Evolutionary conservation across 2,797 vertebrate genomes (phyloP).

Genomic region (Aplochiton taeniatus): DNA sequence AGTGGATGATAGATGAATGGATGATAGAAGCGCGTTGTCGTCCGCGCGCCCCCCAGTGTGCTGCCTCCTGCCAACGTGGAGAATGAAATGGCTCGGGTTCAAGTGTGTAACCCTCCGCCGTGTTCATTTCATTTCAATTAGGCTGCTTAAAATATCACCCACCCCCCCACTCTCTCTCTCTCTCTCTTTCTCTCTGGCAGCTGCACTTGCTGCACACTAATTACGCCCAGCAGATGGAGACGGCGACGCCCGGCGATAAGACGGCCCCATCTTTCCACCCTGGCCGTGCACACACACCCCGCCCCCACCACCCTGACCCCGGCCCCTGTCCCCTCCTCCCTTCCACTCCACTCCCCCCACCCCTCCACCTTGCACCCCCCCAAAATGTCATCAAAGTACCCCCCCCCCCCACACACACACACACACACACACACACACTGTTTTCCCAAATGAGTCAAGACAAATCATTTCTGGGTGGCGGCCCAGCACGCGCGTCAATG

Average conservation of each 20-base stretch:
- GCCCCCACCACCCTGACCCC: neutral
- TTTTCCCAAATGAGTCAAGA: constrained; percentile 43
- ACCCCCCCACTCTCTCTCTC: neutral
- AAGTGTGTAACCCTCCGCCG: no score
- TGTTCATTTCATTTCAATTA: constrained; percentile 24
- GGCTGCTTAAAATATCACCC: neutral
- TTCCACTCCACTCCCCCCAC: neutral
- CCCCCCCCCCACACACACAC: neutral
- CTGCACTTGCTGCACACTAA: constrained; percentile 44
- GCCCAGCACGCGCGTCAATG: constrained; percentile 17
- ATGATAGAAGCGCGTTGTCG: no score
- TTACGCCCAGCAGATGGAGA: constrained; percentile 61
- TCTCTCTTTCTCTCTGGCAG: constrained; percentile 13
- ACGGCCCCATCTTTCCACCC: constrained; percentile 4
- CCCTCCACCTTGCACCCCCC: neutral
- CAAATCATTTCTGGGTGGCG: constrained; percentile 27
- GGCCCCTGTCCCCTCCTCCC: neutral
- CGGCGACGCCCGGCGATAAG: constrained; percentile 37
- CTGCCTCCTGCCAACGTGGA: neutral
- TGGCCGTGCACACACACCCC: neutral
- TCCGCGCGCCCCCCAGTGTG: no score
- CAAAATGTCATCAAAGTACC: neutral
- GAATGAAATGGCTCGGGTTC: constrained; percentile 13
- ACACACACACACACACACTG: constrained; percentile 21
- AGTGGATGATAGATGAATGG: no score